Conservation (phyloP, 2,888 invertebrate genomes). For the Cosmorhoe ocellata region DNA sequence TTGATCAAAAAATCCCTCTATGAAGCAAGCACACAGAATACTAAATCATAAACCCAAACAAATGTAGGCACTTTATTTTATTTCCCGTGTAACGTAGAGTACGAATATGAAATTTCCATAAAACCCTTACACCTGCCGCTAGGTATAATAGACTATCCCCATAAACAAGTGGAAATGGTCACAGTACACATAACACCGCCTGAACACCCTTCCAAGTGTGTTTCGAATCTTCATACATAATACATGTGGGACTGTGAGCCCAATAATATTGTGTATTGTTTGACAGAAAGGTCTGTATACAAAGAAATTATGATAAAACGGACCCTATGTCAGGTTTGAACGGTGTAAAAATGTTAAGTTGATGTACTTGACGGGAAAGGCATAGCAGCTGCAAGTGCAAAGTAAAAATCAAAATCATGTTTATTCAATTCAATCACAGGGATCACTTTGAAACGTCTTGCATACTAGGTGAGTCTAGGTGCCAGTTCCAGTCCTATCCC, state of each 20-base stretch:
- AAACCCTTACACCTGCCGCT: slow-evolving; percentile 9
- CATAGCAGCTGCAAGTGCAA: no score
- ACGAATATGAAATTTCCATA: slow-evolving; percentile 19
- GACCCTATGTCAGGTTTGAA: slow-evolving; percentile 26
- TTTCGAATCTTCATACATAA: slow-evolving; percentile 66
- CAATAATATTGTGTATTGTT: slow-evolving; percentile 69
- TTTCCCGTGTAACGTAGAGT: slow-evolving; percentile 1
- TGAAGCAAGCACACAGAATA: no score
- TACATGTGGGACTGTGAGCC: slow-evolving; percentile 57
- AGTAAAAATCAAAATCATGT: no score
- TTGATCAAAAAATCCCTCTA: no score
- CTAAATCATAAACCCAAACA: slow-evolving; percentile 5
- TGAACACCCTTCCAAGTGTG: slow-evolving; percentile 42
- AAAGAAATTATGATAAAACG: slow-evolving; percentile 65
- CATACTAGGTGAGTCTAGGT: no score
- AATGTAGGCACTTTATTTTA: slow-evolving; percentile 7
- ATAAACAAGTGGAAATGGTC: slow-evolving; percentile 21
- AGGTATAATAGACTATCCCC: slow-evolving; percentile 14
- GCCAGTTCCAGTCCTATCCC: no score
- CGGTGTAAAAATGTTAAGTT: slow-evolving; percentile 4
- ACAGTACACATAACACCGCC: slow-evolving; percentile 16
- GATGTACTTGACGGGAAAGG: no score
- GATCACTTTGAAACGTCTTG: no score
- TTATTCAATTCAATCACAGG: no score
- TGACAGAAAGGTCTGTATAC: slow-evolving; percentile 61